Evolutionary conservation across 2,888 invertebrate species (phyloP).

Genomic region (Nomada lathburiana): DNA sequence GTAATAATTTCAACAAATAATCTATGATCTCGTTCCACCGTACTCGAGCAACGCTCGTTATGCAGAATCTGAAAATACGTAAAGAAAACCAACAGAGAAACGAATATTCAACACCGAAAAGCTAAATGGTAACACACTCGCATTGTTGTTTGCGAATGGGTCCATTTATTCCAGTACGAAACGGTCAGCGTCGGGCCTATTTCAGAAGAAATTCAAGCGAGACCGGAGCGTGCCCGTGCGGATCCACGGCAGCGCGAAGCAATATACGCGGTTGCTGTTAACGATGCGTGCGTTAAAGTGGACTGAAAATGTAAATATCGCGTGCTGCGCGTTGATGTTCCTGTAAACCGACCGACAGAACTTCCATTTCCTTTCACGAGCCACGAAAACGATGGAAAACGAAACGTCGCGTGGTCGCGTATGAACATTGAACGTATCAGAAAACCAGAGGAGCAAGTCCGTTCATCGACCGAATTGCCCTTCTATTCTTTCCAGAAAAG

Average conservation of each 20-base stretch:
- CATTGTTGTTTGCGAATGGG: background rate
- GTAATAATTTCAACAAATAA: background rate
- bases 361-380: background rate
- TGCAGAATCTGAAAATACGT: background rate
- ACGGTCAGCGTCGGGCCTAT: background rate
- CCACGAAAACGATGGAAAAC: background rate
- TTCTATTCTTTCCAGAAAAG: background rate
- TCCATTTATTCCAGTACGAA: conserved; percentile 4
- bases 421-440: conserved; percentile 18
- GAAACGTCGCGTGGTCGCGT: background rate
- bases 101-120: background rate
- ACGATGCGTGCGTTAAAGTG: conserved; percentile 16
- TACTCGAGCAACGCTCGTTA: background rate
- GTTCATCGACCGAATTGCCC: background rate
- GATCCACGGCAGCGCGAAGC: conserved; percentile 20
- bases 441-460: background rate
- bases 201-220: conserved; percentile 23
- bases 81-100: background rate
- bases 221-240: conserved; percentile 5
- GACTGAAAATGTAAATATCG: conserved; percentile 23
- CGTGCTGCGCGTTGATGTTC: conserved; percentile 27
- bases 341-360: conserved; percentile 13
- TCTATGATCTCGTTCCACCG: background rate
- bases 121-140: background rate
- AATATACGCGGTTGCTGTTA: conserved; percentile 6